Conservation (phyloP, 2,888 invertebrate genomes). For the Scaptomyza parva region DNA sequence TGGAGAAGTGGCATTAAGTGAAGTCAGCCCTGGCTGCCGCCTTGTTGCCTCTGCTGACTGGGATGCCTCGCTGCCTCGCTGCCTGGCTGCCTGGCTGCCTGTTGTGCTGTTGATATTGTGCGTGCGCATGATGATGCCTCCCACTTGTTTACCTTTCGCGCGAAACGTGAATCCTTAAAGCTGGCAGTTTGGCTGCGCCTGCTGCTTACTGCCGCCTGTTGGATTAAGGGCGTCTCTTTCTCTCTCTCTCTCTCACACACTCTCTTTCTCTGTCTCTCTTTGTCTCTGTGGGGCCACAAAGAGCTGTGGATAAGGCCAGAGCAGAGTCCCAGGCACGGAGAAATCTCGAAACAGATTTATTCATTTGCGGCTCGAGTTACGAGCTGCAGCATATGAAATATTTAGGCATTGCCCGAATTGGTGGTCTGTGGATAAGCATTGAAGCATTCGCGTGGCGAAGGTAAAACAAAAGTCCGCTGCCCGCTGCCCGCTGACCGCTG, state of each 20-base stretch:
- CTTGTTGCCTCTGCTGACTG: background rate
- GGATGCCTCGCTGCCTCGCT: background rate
- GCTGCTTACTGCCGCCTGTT: constrained; percentile 3
- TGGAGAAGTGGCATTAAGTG: constrained; percentile 27
- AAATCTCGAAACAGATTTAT: constrained; percentile 60
- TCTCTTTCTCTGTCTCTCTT: background rate
- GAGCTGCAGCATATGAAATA: constrained; percentile 63
- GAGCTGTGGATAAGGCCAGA: background rate
- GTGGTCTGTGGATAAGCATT: constrained; percentile 7
- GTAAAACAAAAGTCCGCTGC: constrained; percentile 16
- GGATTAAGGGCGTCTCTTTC: constrained; percentile 38
- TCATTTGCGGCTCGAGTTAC: constrained; percentile 51
- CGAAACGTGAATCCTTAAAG: constrained; percentile 23
- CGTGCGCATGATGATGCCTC: constrained; percentile 13
- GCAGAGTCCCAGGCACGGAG: constrained; percentile 41
- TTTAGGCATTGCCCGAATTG: constrained; percentile 45
- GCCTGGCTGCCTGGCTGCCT: background rate
- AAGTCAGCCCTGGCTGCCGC: constrained; percentile 14
- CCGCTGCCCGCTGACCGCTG: too few species aligned
- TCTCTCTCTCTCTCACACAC: background rate
- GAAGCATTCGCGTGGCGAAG: background rate
- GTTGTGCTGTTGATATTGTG: constrained; percentile 24
- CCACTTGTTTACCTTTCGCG: constrained; percentile 44
- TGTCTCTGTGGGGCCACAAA: constrained; percentile 27
- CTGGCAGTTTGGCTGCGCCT: constrained; percentile 23